A percentile compares a stretch with the other conserved stretches of the same genome.
These are phyloP conservation scores for Brienomyrus longianalis DNA, from an alignment of 2,113 vertebrate species.

Conservation along the genomic window DNA sequence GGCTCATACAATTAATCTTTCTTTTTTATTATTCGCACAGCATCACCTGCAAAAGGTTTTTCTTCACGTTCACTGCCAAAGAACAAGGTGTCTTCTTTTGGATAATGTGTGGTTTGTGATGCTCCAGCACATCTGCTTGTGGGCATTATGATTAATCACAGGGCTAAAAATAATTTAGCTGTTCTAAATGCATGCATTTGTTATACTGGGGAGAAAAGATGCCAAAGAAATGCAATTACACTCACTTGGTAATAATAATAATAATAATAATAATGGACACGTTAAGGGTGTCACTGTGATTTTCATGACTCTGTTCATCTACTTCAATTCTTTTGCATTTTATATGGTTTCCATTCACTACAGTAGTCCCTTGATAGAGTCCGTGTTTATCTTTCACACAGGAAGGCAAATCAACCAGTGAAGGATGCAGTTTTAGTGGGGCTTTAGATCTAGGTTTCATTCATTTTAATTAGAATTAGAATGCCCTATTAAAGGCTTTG, in stretches of 20 bases:
- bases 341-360: neutral
- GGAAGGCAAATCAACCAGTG: neutral
- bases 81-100: slow-evolving; percentile 5
- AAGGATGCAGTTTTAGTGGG: neutral
- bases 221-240: neutral
- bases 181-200: slow-evolving; percentile 15
- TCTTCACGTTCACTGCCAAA: neutral
- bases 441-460: neutral
- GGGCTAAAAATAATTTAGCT: slow-evolving; percentile 21
- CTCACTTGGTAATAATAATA: neutral
- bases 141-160: slow-evolving; percentile 23
- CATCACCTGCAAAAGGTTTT: slow-evolving; percentile 1
- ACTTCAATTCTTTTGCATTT: neutral
- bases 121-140: slow-evolving; percentile 14
- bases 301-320: neutral
- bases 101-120: neutral
- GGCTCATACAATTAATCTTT: neutral
- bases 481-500: neutral
- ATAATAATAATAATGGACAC: neutral
- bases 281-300: neutral
- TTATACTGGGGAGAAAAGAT: slow-evolving; percentile 2
- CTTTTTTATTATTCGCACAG: neutral
- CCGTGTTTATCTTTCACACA: neutral
- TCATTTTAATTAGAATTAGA: neutral
- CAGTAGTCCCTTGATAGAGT: neutral